Evolutionary conservation across 2,113 vertebrate species (phyloP).

Genomic region (Callaeas wilsoni): DNA sequence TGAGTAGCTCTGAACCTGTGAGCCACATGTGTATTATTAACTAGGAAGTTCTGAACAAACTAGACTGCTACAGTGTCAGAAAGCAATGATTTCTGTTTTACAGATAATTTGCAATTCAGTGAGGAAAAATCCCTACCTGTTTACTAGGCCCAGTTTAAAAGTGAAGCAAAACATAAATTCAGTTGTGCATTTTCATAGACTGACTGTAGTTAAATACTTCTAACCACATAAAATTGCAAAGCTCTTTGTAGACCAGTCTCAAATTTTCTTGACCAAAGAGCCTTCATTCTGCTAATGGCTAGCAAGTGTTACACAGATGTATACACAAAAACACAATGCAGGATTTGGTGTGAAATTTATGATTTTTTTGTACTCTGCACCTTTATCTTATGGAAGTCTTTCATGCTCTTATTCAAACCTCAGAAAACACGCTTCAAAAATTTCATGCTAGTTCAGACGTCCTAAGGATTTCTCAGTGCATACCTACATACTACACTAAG

Average conservation of each 20-base stretch:
- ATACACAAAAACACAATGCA: background rate
- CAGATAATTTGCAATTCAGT: background rate
- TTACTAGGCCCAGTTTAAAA: background rate
- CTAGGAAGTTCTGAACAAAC: constrained; percentile 30
- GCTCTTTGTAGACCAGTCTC: background rate
- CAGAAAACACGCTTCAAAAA: background rate
- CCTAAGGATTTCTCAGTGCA: background rate
- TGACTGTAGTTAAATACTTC: background rate
- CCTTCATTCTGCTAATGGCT: background rate
- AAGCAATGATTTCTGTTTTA: background rate
- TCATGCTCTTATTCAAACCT: background rate
- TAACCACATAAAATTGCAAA: background rate
- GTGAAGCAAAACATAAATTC: background rate
- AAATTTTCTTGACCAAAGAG: background rate
- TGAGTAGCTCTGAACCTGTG: background rate
- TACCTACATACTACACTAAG: background rate
- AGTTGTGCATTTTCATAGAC: background rate
- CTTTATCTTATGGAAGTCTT: background rate
- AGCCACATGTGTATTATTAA: background rate
- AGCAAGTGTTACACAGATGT: background rate
- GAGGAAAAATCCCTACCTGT: constrained; percentile 5
- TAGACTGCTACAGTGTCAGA: background rate
- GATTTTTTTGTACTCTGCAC: background rate
- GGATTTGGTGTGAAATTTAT: background rate
- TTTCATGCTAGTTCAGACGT: background rate